Evolutionary conservation across 2,797 vertebrate genomes (phyloP), one percentile per base, ranked within the genome.

Genomic region (Hippocampus kuda): DNA sequence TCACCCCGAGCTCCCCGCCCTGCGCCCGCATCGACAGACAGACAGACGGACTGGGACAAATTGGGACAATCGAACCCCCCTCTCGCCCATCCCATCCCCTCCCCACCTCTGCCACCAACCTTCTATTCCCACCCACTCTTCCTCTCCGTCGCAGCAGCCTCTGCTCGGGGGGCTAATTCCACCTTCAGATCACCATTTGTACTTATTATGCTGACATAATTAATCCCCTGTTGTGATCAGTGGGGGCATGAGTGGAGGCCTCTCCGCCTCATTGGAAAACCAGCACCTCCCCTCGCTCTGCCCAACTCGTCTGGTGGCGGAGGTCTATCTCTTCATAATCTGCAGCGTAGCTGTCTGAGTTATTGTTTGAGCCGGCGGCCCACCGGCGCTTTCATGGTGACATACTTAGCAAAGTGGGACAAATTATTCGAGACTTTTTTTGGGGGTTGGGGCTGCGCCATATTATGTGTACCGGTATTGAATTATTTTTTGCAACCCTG

Each of bases 171-270:
- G 89, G 89, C 89, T 91, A 90, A 91, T 91, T 89, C 87, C 84
- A 85, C 83, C 84, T 92, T 92, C 91, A 90, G 86, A 89, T 78
- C 88, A 87, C 92, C 92, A 92, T 94, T 93, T 92, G 93, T 92
- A 90, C 91, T 88, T 90, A 90, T 91, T 88, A 92, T 91, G 86
- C 88, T 86, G 91, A 91, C 89, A 90, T 89, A 92, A 93, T 93
- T 91, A 88, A 91, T 92, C 86, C 89, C 93, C 93, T 92, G 91
- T 93, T 91, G 93, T 90, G 91, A 91, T 90, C 93, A 92, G 92
- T 89, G 64, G 92, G 93, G 87, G 87, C 85, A 89, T 73, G 85
- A 89, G 44, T 48, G 63, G 63, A 89, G 90, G 91, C 89, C 92
- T 91, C 88, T 85, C 77, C 81, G 87, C 90, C 92, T 88, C 86